phyloP scores from a whole-genome alignment of 1,140 invertebrate genomes.

The Drosophila suzukii region DNA sequence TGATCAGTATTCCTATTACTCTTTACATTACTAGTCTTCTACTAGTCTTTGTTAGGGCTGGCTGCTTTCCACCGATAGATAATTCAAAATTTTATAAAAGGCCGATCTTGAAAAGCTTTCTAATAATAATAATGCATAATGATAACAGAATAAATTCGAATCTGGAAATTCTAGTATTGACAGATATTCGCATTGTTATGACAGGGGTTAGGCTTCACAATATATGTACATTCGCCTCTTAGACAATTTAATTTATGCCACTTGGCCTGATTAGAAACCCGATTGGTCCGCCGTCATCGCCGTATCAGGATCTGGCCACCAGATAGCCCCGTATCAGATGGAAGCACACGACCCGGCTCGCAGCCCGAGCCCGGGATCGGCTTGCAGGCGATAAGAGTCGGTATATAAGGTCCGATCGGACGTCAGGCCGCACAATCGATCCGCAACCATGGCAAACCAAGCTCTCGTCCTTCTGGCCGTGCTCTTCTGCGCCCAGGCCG shows the following conservation, averaged over 20 bases:
- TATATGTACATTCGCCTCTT: slow-evolving; percentile 14
- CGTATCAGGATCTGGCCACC: slow-evolving; percentile 48
- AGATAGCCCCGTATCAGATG: slow-evolving; percentile 46
- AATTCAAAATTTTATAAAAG: too few relatives aligned
- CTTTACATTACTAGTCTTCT: too few relatives aligned
- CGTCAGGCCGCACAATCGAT: slow-evolving; percentile 33
- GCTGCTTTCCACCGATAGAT: too few relatives aligned
- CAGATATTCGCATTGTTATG: slow-evolving; percentile 20
- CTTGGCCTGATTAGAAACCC: slow-evolving; percentile 62
- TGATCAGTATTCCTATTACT: too few relatives aligned
- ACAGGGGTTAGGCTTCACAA: slow-evolving; percentile 6
- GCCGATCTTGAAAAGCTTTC: neutral
- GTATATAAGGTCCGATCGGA: slow-evolving; percentile 49
- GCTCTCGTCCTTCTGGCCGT: slow-evolving; percentile 65
- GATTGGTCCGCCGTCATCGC: slow-evolving; percentile 43
- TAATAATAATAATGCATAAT: neutral
- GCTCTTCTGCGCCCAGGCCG: slow-evolving; percentile 63
- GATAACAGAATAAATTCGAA: neutral
- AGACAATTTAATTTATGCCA: slow-evolving; percentile 71
- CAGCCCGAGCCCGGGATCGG: slow-evolving; percentile 4
- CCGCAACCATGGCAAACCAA: slow-evolving; percentile 60
- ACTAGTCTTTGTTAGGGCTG: too few relatives aligned
- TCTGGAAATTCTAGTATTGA: slow-evolving; percentile 13
- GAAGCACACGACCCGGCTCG: slow-evolving; percentile 28
- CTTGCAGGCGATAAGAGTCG: slow-evolving; percentile 34